These are phyloP conservation scores for Grallaria varia DNA, from an alignment of 2,113 vertebrate species.

Conservation along the genomic window DNA sequence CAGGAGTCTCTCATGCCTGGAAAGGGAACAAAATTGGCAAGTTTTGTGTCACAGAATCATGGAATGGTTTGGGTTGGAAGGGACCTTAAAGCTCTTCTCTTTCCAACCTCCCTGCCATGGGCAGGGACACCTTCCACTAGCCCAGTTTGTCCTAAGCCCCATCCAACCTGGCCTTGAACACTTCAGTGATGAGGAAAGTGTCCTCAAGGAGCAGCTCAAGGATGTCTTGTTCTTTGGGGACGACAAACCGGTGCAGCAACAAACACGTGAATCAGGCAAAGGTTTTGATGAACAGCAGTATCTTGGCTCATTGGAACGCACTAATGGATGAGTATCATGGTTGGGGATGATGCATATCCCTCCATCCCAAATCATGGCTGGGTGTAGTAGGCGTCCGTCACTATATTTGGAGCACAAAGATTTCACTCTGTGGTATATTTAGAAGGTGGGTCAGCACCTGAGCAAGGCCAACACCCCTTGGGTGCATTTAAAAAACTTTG, in stretches of 20 bases:
- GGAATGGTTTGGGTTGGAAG: not conserved
- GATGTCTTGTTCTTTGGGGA: not conserved
- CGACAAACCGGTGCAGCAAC: not conserved
- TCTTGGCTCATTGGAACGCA: not conserved
- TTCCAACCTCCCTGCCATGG: not conserved
- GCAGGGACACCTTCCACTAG: not conserved
- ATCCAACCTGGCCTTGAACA: not conserved
- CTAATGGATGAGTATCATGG: rapidly evolving
- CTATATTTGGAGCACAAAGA: not conserved
- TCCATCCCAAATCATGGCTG: rapidly evolving
- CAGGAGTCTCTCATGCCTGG: not conserved
- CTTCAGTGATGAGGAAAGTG: not conserved
- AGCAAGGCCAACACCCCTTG: not conserved
- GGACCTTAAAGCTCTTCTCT: not conserved
- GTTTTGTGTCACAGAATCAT: not conserved
- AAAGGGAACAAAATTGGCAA: not conserved
- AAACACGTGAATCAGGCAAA: not conserved
- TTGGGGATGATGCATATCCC: rapidly evolving
- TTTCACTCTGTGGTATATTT: rapidly evolving
- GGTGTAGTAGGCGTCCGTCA: rapidly evolving
- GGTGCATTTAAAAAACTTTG: not conserved
- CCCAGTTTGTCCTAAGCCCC: not conserved
- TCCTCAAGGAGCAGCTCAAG: not conserved
- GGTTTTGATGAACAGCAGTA: not conserved
- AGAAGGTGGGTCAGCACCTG: not conserved